These are phyloP conservation scores for Cheilosia vulpina DNA, from an alignment of 2,888 invertebrate genomes.

Conservation along the genomic window DNA sequence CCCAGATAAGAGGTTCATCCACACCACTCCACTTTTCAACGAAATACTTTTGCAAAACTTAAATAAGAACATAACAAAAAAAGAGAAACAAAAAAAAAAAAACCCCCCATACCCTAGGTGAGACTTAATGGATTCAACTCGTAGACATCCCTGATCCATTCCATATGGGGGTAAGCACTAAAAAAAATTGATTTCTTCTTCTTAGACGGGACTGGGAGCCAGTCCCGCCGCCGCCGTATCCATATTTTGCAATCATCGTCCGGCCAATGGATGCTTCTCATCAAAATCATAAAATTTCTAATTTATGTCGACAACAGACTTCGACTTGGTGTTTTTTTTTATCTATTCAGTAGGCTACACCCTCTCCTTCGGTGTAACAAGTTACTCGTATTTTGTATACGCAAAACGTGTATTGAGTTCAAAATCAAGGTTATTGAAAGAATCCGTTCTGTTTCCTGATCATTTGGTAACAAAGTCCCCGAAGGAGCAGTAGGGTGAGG, in stretches of 20 bases:
- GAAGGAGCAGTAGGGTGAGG: neutral
- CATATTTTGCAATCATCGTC: constrained; percentile 62
- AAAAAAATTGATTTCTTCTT: constrained; percentile 8
- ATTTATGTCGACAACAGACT: constrained; percentile 66
- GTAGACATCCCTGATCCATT: constrained; percentile 45
- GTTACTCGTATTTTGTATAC: constrained; percentile 15
- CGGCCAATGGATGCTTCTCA: constrained; percentile 61
- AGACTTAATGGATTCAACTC: constrained; percentile 62
- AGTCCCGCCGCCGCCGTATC: neutral
- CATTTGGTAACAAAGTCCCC: constrained; percentile 2
- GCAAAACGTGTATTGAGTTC: constrained; percentile 55
- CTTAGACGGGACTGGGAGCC: constrained; percentile 1
- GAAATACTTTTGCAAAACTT: neutral
- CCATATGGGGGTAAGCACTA: constrained; percentile 43
- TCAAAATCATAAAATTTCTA: constrained; percentile 64
- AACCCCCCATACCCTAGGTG: constrained; percentile 49
- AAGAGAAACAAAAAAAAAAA: neutral
- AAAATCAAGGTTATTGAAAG: constrained; percentile 68
- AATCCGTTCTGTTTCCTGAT: constrained; percentile 30
- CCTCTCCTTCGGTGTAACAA: constrained; percentile 10
- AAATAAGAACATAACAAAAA: neutral
- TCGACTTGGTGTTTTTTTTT: neutral
- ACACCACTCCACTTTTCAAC: neutral
- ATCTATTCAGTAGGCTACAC: neutral
- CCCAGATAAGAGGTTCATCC: neutral